phyloP scores from a whole-genome alignment of 2,797 vertebrate genomes.

The Malurus leucopterus region DNA sequence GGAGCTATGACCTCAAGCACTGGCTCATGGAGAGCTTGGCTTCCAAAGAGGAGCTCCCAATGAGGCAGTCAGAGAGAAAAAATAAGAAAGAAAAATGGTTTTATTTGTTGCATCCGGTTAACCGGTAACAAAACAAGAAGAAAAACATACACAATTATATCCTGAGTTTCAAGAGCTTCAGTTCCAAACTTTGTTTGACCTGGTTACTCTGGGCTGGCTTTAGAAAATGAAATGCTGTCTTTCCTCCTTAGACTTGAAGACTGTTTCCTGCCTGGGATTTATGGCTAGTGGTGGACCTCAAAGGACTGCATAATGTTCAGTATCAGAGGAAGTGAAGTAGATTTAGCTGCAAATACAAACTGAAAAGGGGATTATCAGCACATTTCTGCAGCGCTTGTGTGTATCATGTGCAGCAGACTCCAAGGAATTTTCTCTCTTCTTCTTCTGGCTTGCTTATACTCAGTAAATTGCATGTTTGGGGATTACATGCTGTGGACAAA shows the following conservation, averaged over 20 bases:
- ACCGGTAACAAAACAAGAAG: slow-evolving; percentile 51
- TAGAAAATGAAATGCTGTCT: slow-evolving; percentile 52
- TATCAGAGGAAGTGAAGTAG: slow-evolving; percentile 32
- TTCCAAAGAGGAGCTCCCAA: slow-evolving; percentile 38
- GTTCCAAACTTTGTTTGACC: slow-evolving; percentile 57
- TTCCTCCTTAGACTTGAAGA: slow-evolving; percentile 42
- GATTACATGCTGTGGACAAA: not conserved
- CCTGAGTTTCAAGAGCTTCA: slow-evolving; percentile 49
- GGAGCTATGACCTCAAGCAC: slow-evolving; percentile 45
- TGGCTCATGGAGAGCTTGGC: slow-evolving; percentile 16
- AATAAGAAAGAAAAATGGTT: slow-evolving; percentile 35
- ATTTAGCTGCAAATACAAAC: not conserved
- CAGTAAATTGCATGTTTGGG: not conserved
- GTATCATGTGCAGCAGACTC: not conserved
- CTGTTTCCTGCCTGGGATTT: slow-evolving; percentile 63
- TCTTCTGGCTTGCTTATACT: slow-evolving; percentile 5
- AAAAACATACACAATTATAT: slow-evolving; percentile 43
- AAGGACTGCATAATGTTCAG: slow-evolving; percentile 23
- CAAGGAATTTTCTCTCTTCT: not conserved
- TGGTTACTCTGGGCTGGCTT: slow-evolving; percentile 33
- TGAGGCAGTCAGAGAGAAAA: slow-evolving; percentile 32
- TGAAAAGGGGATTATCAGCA: slow-evolving; percentile 27
- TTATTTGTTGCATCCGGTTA: slow-evolving; percentile 57
- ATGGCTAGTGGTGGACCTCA: slow-evolving; percentile 36
- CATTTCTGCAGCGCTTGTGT: not conserved